phyloP scores from a whole-genome alignment of 1,140 invertebrate genomes.

The Leptonema lineaticorne region DNA sequence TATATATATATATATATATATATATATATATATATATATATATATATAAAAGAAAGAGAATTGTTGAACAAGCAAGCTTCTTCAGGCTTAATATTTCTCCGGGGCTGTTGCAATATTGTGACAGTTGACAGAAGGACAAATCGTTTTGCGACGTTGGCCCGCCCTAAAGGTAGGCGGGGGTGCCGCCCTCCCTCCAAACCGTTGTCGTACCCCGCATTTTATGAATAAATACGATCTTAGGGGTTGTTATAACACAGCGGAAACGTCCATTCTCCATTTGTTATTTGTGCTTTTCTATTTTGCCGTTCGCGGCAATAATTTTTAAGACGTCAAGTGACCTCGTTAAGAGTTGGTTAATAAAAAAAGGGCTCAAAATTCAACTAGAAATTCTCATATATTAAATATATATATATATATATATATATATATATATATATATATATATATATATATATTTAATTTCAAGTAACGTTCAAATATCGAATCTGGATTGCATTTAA shows the following conservation, averaged over 20 bases:
- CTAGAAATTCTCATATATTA: too few relatives aligned
- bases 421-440: too few relatives aligned
- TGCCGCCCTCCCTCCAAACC: neutral
- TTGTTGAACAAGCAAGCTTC: constrained; percentile 16
- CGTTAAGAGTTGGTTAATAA: constrained; percentile 23
- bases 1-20: neutral
- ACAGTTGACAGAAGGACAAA: constrained; percentile 43
- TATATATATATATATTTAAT: too few relatives aligned
- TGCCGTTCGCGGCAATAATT: constrained; percentile 37
- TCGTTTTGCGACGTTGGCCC: constrained; percentile 40
- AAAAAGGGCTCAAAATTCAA: too few relatives aligned
- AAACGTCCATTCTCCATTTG: constrained; percentile 41
- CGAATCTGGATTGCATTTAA: too few relatives aligned
- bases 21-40: too few relatives aligned
- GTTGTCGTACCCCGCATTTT: constrained; percentile 28
- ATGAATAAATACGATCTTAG: constrained; percentile 43
- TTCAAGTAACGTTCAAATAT: too few relatives aligned
- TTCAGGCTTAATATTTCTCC: constrained; percentile 30
- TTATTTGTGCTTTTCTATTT: constrained; percentile 38
- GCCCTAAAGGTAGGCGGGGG: neutral
- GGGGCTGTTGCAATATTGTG: constrained; percentile 37
- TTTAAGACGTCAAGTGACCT: constrained; percentile 41
- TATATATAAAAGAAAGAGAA: too few relatives aligned
- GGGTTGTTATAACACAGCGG: constrained; percentile 39
- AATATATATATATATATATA: too few relatives aligned